These are phyloP conservation scores for Drosophila pseudotakahashii DNA, from an alignment of 2,888 invertebrate species.

Conservation along the genomic window DNA sequence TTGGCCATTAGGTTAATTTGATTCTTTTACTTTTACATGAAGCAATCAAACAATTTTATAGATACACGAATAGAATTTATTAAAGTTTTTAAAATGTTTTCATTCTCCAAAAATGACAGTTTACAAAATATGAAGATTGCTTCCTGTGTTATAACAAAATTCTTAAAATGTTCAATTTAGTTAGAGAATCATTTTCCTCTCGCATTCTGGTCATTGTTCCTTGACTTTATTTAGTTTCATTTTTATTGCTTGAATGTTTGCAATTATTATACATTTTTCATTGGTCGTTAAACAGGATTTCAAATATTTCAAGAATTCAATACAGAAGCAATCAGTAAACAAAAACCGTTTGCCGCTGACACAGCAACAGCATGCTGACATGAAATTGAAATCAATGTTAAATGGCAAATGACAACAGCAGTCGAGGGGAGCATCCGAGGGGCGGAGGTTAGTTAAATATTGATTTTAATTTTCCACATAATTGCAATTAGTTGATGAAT, in stretches of 20 bases:
- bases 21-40: background rate
- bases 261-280: conserved; percentile 1
- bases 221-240: background rate
- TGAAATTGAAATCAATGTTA: conserved; percentile 55
- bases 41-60: background rate
- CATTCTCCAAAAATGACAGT: background rate
- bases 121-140: background rate
- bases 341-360: conserved; percentile 13
- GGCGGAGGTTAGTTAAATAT: conserved; percentile 55
- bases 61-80: background rate
- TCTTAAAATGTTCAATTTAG: background rate
- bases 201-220: background rate
- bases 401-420: conserved; percentile 46
- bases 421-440: conserved; percentile 7
- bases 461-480: conserved; percentile 68
- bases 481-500: conserved; percentile 66
- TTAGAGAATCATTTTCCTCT: background rate
- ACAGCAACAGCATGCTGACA: conserved; percentile 26
- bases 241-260: background rate
- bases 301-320: conserved; percentile 18
- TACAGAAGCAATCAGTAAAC: conserved; percentile 17
- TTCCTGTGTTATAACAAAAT: background rate
- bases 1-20: background rate
- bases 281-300: background rate
- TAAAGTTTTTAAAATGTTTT: background rate